A percentile compares a stretch with the other conserved stretches of the same genome.
Evolutionary conservation across 2,888 invertebrate species (phyloP).

Genomic region (Acheta domesticus): DNA sequence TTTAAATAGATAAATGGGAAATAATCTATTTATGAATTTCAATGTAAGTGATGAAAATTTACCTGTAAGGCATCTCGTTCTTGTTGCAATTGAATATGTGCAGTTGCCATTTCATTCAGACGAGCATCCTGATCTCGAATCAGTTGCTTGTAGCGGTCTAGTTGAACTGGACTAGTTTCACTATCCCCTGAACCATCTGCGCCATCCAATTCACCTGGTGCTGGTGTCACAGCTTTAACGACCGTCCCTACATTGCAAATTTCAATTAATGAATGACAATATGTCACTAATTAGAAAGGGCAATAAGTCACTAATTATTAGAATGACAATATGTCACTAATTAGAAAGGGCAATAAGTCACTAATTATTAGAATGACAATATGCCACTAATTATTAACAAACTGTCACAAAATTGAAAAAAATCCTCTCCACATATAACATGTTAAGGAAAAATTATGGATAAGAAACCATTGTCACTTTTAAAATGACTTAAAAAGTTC

Average conservation of each 20-base stretch:
- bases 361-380: no score
- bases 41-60: no score
- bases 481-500: no score
- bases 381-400: not conserved
- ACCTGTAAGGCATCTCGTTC: slow-evolving; percentile 50
- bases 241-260: slow-evolving; percentile 33
- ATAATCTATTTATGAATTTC: no score
- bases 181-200: slow-evolving; percentile 51
- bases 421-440: no score
- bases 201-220: slow-evolving; percentile 34
- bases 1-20: no score
- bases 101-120: slow-evolving; percentile 55
- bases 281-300: not conserved
- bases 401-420: not conserved
- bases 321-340: no score
- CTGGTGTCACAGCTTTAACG: slow-evolving; percentile 37
- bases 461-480: no score
- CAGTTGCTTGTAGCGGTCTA: slow-evolving; percentile 82
- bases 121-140: slow-evolving; percentile 85
- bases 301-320: not conserved
- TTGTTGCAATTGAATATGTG: slow-evolving; percentile 50
- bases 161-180: slow-evolving; percentile 50
- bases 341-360: not conserved
- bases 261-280: no score
- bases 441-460: no score